phyloP scores from a whole-genome alignment of 2,888 invertebrate species.

The Byasa hedistus region DNA sequence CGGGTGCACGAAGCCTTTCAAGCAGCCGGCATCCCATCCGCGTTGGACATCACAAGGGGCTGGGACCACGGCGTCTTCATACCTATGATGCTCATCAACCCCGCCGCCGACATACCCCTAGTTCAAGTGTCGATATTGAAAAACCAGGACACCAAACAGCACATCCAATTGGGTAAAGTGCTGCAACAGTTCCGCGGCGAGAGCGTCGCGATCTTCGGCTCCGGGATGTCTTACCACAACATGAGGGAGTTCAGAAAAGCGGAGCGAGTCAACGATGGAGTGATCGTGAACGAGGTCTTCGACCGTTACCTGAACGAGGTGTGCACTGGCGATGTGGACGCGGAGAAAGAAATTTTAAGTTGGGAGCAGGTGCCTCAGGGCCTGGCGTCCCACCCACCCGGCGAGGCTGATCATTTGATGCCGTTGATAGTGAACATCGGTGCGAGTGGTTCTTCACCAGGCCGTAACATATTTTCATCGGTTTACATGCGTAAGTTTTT shows the following conservation, averaged over 20 bases:
- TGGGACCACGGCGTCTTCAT: conserved; percentile 60
- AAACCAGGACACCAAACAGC: conserved; percentile 46
- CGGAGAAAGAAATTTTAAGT: conserved; percentile 33
- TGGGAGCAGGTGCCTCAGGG: conserved; percentile 43
- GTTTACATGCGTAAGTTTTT: conserved; percentile 43
- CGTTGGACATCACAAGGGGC: conserved; percentile 46
- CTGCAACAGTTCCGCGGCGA: conserved; percentile 47
- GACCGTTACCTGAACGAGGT: conserved; percentile 41
- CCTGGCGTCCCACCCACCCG: conserved; percentile 42
- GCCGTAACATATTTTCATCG: conserved; percentile 43
- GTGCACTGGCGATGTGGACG: conserved; percentile 35
- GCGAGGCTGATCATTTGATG: conserved; percentile 53
- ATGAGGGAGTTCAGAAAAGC: conserved; percentile 39
- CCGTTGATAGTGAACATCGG: conserved; percentile 50
- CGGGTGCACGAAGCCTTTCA: conserved; percentile 45
- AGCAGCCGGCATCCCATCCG: conserved; percentile 40
- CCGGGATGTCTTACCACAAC: conserved; percentile 51
- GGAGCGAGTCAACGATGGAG: conserved; percentile 26
- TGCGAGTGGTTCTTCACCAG: conserved; percentile 43
- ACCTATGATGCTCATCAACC: conserved; percentile 56
- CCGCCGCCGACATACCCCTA: conserved; percentile 50
- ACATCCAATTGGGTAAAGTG: conserved; percentile 48
- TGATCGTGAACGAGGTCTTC: conserved; percentile 39
- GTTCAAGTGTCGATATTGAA: conserved; percentile 50
- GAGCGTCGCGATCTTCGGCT: conserved; percentile 49